Base-by-base conservation (phyloP, 2,888 invertebrate genomes). In the Caprella mutica region DNA sequence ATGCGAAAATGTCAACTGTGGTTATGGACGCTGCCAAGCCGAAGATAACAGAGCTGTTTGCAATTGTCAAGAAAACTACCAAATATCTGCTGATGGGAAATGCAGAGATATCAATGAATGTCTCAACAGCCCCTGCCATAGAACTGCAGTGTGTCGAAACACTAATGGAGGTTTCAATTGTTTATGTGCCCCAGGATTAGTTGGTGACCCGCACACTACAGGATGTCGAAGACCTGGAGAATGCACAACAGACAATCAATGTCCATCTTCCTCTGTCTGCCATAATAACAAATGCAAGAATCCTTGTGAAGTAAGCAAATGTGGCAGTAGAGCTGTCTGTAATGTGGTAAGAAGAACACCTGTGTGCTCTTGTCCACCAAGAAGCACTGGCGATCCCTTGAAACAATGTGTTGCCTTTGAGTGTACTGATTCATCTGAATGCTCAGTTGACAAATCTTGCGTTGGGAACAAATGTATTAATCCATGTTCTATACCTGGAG, bases 51-150 rank as follows among this genome's bases (percentile, higher is more conserved):
- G 78, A 69, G 80, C 82, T 2, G 68, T 79, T 1, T 92, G 92
- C 68, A 76, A 78, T 42, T 92, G 92, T 70, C 77, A 81, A 67
- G 73, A 79, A 53, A 91, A 91, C 35, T 91, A 82, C 69, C 76
- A 80, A 57, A 48, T 42, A 19, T 73, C 86, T 24, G 66, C 67
- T 29, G 80, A 80, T 50, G 81, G 80, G 54, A 76, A 77, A 55
- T 91, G 91, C 69, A 77, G 80, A 67, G 90, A 91, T 72, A 75
- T 87, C 48, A 80, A 92, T 68, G 91, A 91, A 74, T 92, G 92
- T 68, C 67, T 76, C 23, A 74, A 77, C 14, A 81, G 81, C 66
- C 89, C 90, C 40, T 92, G 91, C 68, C 87, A 89, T 67, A 70
- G 79, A 27, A 81, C 85, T 61, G 85, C 90, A 14, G 76, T 78